These are phyloP conservation scores for Melanaphis sacchari DNA, from an alignment of 1,140 invertebrate species.

Conservation along the genomic window DNA sequence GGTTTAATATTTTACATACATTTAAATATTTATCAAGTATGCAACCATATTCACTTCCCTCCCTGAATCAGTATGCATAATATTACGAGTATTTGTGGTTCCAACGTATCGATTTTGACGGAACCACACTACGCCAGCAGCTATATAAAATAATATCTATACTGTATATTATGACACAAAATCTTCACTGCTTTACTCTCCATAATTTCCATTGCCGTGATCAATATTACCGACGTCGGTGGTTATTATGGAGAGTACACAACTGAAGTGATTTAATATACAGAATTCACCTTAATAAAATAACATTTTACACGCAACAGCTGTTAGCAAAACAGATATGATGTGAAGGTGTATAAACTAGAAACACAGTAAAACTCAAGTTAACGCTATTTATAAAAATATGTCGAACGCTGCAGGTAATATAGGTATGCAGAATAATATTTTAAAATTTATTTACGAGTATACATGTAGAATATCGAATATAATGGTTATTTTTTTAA, in stretches of 20 bases:
- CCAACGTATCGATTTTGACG: background rate
- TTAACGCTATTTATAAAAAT: too few relatives aligned
- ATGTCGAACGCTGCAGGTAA: too few relatives aligned
- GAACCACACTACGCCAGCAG: background rate
- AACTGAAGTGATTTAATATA: background rate
- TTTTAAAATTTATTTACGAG: too few relatives aligned
- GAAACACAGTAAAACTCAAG: background rate
- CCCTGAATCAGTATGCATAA: background rate
- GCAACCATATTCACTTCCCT: background rate
- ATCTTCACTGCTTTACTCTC: background rate
- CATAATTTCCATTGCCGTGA: background rate
- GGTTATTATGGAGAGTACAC: background rate
- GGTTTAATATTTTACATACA: background rate
- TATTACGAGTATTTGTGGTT: background rate
- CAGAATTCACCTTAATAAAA: background rate
- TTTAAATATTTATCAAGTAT: background rate
- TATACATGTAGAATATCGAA: too few relatives aligned
- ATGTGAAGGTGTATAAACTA: background rate
- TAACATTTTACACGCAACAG: background rate
- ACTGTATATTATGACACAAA: fast-evolving
- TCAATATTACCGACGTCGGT: background rate
- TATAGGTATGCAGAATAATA: too few relatives aligned
- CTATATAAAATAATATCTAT: background rate
- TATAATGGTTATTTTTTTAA: too few relatives aligned
- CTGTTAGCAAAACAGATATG: background rate